Conservation (phyloP, 2,888 invertebrate genomes). For the Lottia scabra region DNA sequence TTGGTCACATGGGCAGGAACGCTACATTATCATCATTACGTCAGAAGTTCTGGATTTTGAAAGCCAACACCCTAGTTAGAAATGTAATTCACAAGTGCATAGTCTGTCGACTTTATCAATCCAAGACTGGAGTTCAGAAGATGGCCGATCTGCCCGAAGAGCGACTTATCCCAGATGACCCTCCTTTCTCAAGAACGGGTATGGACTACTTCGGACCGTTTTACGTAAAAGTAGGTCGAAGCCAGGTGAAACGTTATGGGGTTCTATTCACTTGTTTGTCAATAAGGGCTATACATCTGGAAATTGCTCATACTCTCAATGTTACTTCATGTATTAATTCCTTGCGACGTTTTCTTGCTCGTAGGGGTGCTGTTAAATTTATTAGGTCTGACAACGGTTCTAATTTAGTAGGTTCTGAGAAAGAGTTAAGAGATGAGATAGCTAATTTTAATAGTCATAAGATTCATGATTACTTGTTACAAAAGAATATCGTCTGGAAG, state of each 20-base stretch:
- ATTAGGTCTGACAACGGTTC: slow-evolving; percentile 3
- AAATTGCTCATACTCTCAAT: neutral
- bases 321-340: neutral
- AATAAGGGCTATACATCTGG: neutral
- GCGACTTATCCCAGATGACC: neutral
- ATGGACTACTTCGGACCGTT: slow-evolving; percentile 24
- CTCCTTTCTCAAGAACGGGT: slow-evolving; percentile 1
- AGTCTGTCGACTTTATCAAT: neutral
- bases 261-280: neutral
- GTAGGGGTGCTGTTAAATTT: slow-evolving; percentile 2
- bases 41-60: too few relatives aligned
- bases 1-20: too few relatives aligned
- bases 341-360: neutral
- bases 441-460: too few relatives aligned
- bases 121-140: neutral
- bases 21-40: too few relatives aligned
- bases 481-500: too few relatives aligned
- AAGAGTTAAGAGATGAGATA: neutral
- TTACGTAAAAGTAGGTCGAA: neutral
- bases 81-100: too few relatives aligned
- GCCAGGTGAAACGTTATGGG: slow-evolving; percentile 6
- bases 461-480: too few relatives aligned
- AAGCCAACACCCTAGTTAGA: too few relatives aligned
- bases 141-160: slow-evolving; percentile 1
- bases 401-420: slow-evolving; percentile 5